Evolutionary conservation across 2,797 vertebrate genomes (phyloP).

Genomic region (Aplochiton taeniatus): DNA sequence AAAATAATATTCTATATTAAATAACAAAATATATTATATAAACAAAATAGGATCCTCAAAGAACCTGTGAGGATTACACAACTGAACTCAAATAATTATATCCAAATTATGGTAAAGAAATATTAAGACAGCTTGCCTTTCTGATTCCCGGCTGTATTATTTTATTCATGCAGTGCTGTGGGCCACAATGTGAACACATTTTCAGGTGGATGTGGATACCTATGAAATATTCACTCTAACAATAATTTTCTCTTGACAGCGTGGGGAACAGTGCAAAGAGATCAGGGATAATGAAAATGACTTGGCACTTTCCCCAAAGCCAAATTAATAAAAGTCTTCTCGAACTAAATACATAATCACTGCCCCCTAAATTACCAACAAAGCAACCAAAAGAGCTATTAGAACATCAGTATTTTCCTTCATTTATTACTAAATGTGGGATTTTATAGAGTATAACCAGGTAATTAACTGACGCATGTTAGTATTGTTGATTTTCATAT

Average conservation of each 20-base stretch:
- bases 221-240: constrained; percentile 62
- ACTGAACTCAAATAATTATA: not conserved
- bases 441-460: no score
- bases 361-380: no score
- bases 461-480: no score
- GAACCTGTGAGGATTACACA: constrained; percentile 7
- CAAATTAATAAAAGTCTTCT: no score
- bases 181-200: constrained; percentile 42
- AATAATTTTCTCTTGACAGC: constrained; percentile 52
- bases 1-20: constrained; percentile 5
- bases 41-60: constrained; percentile 6
- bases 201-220: constrained; percentile 45
- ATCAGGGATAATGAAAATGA: constrained; percentile 3
- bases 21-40: no score
- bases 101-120: constrained; percentile 19
- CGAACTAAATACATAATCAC: no score
- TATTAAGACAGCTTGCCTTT: constrained; percentile 32
- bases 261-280: constrained; percentile 33
- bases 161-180: constrained; percentile 52
- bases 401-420: no score
- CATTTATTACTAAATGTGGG: no score
- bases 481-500: no score
- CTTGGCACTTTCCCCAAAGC: no score
- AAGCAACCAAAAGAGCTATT: no score
- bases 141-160: constrained; percentile 42